phyloP scores from a whole-genome alignment of 2,888 invertebrate genomes.

The Caenorhabditis angaria region DNA sequence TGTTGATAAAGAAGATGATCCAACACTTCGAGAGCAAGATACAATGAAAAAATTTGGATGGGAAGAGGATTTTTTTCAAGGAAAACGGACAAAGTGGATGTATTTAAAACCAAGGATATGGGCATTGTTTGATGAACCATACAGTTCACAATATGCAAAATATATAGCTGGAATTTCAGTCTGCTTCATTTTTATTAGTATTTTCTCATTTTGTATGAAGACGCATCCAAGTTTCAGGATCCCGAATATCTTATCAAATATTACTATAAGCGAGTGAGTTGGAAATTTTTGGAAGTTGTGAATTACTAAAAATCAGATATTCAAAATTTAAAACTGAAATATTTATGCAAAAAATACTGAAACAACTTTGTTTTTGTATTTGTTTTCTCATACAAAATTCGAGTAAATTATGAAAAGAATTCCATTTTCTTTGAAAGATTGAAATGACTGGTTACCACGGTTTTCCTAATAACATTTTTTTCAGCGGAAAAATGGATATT shows the following conservation, averaged over 20 bases:
- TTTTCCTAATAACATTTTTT: conserved; percentile 9
- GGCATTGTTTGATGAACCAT: conserved; percentile 98
- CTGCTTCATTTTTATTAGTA: conserved; percentile 94
- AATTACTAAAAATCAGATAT: neutral
- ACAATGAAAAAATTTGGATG: conserved; percentile 84
- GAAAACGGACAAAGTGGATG: conserved; percentile 81
- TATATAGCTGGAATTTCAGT: conserved; percentile 91
- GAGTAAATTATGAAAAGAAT: too few species aligned
- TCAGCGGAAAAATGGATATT: conserved; percentile 28
- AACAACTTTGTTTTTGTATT: too few species aligned
- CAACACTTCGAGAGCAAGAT: conserved; percentile 82
- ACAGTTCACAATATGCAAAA: conserved; percentile 96
- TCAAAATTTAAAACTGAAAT: too few species aligned
- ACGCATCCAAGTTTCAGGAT: conserved; percentile 92
- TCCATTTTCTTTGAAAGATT: neutral
- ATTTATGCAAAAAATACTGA: too few species aligned
- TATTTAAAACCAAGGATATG: conserved; percentile 94
- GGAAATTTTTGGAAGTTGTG: conserved; percentile 7
- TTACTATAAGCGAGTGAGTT: conserved; percentile 39
- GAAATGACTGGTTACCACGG: neutral
- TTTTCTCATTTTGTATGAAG: conserved; percentile 93
- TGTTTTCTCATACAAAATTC: too few species aligned
- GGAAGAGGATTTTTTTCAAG: conserved; percentile 88
- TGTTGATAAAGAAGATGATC: conserved; percentile 79
- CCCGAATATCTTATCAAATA: conserved; percentile 49